Conservation (phyloP, 2,888 invertebrate genomes). For the Ornithoptera alexandrae region DNA sequence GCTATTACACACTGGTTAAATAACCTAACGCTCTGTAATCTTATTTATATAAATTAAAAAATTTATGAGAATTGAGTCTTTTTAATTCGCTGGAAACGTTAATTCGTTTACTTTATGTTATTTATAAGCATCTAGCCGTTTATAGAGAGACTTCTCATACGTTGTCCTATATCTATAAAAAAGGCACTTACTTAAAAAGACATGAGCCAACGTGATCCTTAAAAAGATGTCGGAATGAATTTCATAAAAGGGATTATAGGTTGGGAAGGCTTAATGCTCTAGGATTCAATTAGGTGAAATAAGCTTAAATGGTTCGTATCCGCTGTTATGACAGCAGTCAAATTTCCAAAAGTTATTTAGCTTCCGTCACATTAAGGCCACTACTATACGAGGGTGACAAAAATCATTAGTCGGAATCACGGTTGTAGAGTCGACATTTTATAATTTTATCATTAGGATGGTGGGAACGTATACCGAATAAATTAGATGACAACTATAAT, state of each 20-base stretch:
- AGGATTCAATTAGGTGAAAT: constrained; percentile 79
- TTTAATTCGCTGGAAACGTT: neutral
- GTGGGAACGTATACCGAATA: constrained; percentile 11
- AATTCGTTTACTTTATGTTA: neutral
- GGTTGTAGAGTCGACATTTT: constrained; percentile 32
- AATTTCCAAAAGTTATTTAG: constrained; percentile 60
- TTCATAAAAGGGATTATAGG: constrained; percentile 75
- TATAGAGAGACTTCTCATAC: neutral
- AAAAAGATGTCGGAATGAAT: constrained; percentile 71
- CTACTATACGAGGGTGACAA: constrained; percentile 53
- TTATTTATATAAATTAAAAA: neutral
- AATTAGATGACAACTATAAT: constrained; percentile 1
- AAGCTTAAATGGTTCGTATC: constrained; percentile 77
- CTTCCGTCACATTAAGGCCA: constrained; percentile 59
- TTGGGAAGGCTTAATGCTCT: constrained; percentile 69
- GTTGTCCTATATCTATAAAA: constrained; percentile 16
- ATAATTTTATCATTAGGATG: constrained; percentile 26
- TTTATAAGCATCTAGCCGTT: neutral
- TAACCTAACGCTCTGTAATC: neutral
- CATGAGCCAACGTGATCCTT: constrained; percentile 56
- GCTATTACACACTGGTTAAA: no score
- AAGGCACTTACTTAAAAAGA: constrained; percentile 50
- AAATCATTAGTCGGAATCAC: constrained; percentile 42
- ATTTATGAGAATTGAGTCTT: neutral
- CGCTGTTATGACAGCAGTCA: constrained; percentile 76